Evolutionary conservation across 2,888 invertebrate species (phyloP).

Genomic region (Dicyrtomina minuta): DNA sequence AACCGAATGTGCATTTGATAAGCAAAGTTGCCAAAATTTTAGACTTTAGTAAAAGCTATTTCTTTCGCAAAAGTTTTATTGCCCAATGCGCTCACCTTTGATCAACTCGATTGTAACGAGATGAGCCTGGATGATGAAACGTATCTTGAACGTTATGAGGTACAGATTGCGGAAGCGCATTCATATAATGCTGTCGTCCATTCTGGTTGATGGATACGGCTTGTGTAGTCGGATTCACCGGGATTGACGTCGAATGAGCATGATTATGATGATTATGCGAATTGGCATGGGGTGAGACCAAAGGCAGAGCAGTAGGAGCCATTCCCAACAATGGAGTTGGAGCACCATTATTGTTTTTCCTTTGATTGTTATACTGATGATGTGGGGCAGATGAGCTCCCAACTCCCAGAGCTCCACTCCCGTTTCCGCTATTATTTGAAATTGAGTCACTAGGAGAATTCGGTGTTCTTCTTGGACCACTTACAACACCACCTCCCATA

Average conservation of each 20-base stretch:
- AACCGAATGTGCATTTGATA: too few relatives aligned
- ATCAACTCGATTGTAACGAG: slow-evolving; percentile 21
- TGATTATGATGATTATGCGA: slow-evolving; percentile 44
- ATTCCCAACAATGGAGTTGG: slow-evolving; percentile 45
- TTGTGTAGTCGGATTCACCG: slow-evolving; percentile 34
- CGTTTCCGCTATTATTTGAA: slow-evolving; percentile 36
- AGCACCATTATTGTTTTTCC: slow-evolving; percentile 44
- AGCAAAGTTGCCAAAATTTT: too few relatives aligned
- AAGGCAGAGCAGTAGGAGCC: slow-evolving; percentile 42
- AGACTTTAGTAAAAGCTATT: too few relatives aligned
- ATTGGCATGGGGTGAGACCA: slow-evolving; percentile 42
- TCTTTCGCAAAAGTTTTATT: slow-evolving; percentile 23
- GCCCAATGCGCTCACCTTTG: not conserved
- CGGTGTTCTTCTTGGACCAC: slow-evolving; percentile 32
- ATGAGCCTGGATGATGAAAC: slow-evolving; percentile 25
- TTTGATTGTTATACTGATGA: slow-evolving; percentile 44
- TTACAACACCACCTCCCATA: slow-evolving; percentile 10
- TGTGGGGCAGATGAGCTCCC: slow-evolving; percentile 34
- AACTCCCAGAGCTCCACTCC: slow-evolving; percentile 39
- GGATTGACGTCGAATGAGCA: slow-evolving; percentile 34
- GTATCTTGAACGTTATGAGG: slow-evolving; percentile 40
- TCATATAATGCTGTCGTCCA: slow-evolving; percentile 44
- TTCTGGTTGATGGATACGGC: slow-evolving; percentile 40
- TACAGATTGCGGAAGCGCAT: slow-evolving; percentile 42
- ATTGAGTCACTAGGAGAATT: slow-evolving; percentile 37